These are phyloP conservation scores for Pristionchus pacificus DNA, from an alignment of 1,140 invertebrate genomes.

Conservation along the genomic window DNA sequence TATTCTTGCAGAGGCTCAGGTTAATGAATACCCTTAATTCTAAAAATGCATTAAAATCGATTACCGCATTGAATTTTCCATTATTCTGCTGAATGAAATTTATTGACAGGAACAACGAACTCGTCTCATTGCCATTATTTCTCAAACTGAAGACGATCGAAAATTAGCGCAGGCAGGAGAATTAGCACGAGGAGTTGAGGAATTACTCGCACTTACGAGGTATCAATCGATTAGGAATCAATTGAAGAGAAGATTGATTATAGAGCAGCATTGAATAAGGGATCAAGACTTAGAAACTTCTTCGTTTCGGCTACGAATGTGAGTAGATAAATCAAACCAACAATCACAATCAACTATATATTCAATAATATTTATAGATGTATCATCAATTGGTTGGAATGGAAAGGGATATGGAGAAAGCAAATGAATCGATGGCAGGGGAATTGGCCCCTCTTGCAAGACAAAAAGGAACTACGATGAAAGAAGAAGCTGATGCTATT, in stretches of 20 bases:
- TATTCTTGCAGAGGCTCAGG: slow-evolving; percentile 32
- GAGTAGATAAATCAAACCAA: background rate
- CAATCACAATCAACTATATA: background rate
- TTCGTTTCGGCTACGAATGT: background rate
- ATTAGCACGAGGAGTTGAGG: background rate
- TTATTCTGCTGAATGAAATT: slow-evolving; percentile 6
- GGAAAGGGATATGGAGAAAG: slow-evolving; percentile 38
- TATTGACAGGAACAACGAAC: background rate
- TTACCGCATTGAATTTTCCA: slow-evolving; percentile 9
- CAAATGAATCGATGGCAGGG: slow-evolving; percentile 50
- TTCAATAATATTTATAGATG: slow-evolving; percentile 33
- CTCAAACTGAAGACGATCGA: background rate
- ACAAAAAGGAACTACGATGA: slow-evolving; percentile 42
- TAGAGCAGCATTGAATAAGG: background rate
- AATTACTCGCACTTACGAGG: background rate
- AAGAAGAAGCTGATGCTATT: slow-evolving; percentile 49
- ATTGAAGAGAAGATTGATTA: background rate
- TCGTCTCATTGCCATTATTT: background rate
- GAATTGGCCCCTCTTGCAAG: slow-evolving; percentile 48
- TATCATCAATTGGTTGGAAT: slow-evolving; percentile 50
- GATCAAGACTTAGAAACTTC: background rate
- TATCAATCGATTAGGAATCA: background rate
- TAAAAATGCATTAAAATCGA: background rate
- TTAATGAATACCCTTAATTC: slow-evolving; percentile 5
- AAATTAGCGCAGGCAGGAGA: background rate